Evolutionary conservation across 2,888 invertebrate genomes (phyloP).

Genomic region (Penaeus monodon): DNA sequence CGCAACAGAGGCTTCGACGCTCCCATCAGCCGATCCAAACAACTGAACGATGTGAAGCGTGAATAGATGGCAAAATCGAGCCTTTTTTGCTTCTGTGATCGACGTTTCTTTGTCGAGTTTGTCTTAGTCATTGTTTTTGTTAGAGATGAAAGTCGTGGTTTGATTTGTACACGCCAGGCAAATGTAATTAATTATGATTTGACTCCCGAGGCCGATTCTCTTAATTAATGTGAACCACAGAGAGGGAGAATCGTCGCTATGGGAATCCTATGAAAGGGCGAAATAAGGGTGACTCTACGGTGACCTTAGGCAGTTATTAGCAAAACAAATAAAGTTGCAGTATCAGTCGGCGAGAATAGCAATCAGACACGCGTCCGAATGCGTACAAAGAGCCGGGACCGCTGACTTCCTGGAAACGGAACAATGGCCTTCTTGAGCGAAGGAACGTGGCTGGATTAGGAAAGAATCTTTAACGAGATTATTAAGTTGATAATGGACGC

Average conservation of each 20-base stretch:
- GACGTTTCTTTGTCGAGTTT: constrained; percentile 5
- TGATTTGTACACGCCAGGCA: neutral
- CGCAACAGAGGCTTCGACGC: no score
- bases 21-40: neutral
- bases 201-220: neutral
- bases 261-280: neutral
- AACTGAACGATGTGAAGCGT: neutral
- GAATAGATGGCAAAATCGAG: neutral
- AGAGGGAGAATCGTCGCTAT: neutral
- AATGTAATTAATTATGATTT: neutral
- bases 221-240: neutral
- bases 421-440: neutral
- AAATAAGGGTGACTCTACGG: neutral
- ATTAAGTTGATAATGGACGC: neutral
- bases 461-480: neutral
- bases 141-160: neutral
- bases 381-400: neutral
- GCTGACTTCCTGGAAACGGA: neutral
- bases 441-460: neutral
- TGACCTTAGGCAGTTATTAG: constrained; percentile 6
- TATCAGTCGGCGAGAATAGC: constrained; percentile 5
- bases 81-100: neutral
- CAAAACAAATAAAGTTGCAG: constrained; percentile 15
- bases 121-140: constrained; percentile 12
- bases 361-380: constrained; percentile 11